A percentile compares a stretch with the other conserved stretches of the same genome.
These are phyloP conservation scores for Acanthurus tractus DNA, from an alignment of 2,797 vertebrate genomes.

Conservation along the genomic window DNA sequence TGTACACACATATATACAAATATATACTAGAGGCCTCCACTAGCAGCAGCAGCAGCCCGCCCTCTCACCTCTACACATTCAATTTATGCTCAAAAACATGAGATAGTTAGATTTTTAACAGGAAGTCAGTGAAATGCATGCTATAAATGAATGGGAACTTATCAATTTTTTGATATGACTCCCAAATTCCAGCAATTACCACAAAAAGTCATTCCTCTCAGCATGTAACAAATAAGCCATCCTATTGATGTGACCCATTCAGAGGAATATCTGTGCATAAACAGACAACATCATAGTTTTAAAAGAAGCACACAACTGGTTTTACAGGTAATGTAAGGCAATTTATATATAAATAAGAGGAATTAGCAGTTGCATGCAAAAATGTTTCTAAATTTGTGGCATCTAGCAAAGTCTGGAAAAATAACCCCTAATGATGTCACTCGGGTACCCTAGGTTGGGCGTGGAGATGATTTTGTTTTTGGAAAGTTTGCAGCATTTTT, in stretches of 20 bases:
- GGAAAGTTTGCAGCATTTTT: background rate
- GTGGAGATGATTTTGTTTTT: background rate
- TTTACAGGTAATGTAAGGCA: background rate
- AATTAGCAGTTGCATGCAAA: background rate
- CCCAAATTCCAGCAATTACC: background rate
- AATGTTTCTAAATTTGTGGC: no score
- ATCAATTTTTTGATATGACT: background rate
- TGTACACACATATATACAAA: background rate
- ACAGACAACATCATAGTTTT: background rate
- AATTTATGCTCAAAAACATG: background rate
- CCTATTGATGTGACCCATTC: background rate
- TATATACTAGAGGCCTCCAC: background rate
- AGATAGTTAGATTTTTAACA: background rate
- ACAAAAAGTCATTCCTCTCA: background rate
- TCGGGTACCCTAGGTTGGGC: no score
- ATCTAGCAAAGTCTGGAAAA: background rate
- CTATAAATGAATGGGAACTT: no score
- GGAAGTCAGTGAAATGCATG: background rate
- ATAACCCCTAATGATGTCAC: background rate
- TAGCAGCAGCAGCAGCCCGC: background rate
- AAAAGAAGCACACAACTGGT: background rate
- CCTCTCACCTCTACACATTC: slow-evolving; percentile 3
- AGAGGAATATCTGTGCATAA: background rate
- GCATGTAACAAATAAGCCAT: background rate
- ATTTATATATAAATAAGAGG: background rate